These are phyloP conservation scores for Lamproptera curius DNA, from an alignment of 2,888 invertebrate genomes.

Conservation along the genomic window DNA sequence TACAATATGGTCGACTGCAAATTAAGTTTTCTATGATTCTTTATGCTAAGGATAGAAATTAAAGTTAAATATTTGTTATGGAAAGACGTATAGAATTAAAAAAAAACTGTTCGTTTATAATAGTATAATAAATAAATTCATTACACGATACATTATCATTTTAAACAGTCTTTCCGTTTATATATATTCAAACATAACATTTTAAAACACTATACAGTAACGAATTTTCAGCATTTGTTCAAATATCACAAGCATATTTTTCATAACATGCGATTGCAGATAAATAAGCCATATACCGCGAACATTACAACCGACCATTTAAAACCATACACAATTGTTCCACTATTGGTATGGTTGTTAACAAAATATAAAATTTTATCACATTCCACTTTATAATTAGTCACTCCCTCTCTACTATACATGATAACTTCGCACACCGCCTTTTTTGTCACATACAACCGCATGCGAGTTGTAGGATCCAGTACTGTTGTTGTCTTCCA, in stretches of 20 bases:
- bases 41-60: no score
- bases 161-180: no score
- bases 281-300: constrained; percentile 2
- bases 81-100: no score
- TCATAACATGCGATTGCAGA: neutral
- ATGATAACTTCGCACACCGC: constrained; percentile 61
- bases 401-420: constrained; percentile 59
- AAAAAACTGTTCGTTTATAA: no score
- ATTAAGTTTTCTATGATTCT: no score
- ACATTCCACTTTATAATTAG: constrained; percentile 60
- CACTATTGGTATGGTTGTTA: constrained; percentile 47
- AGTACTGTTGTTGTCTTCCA: constrained; percentile 56
- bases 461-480: constrained; percentile 53
- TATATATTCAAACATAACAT: no score
- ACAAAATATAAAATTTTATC: constrained; percentile 55
- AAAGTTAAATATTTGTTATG: no score
- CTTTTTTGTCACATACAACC: constrained; percentile 56
- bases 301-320: neutral
- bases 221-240: no score
- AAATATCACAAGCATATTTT: neutral
- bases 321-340: constrained; percentile 28
- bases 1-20: no score
- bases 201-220: no score
- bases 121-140: no score
- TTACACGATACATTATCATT: no score